These are phyloP conservation scores for Drosophila repleta DNA, from an alignment of 1,140 invertebrate genomes.

Conservation along the genomic window DNA sequence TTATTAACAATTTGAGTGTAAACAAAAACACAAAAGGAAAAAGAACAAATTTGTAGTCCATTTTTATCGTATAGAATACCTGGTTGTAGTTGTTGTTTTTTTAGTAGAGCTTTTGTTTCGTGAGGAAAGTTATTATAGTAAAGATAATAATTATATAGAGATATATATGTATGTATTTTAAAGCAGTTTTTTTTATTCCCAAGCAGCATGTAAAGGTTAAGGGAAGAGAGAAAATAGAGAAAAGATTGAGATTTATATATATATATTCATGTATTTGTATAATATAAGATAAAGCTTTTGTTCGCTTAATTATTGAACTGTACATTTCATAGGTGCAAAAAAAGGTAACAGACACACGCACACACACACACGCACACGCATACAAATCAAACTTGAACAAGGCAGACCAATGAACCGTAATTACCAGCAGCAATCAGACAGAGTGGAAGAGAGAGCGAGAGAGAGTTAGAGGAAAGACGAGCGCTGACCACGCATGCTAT, in stretches of 20 bases:
- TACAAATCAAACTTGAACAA: slow-evolving; percentile 8
- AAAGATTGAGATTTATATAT: slow-evolving; percentile 32
- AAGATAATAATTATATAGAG: slow-evolving; percentile 20
- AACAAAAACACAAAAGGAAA: slow-evolving; percentile 18
- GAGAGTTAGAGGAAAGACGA: background rate
- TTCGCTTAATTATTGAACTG: slow-evolving; percentile 23
- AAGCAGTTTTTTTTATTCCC: slow-evolving; percentile 48
- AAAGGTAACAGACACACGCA: slow-evolving; percentile 2
- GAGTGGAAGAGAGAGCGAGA: background rate
- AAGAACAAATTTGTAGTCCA: slow-evolving; percentile 5
- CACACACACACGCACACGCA: slow-evolving; percentile 2
- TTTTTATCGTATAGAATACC: slow-evolving; percentile 40
- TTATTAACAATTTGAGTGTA: slow-evolving; percentile 11
- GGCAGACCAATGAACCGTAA: slow-evolving; percentile 31
- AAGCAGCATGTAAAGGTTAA: slow-evolving; percentile 65
- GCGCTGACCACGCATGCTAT: slow-evolving; percentile 16
- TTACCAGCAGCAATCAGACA: slow-evolving; percentile 1
- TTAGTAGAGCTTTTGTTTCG: slow-evolving; percentile 71
- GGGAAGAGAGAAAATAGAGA: slow-evolving; percentile 46
- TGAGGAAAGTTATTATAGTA: slow-evolving; percentile 44
- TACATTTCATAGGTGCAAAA: slow-evolving; percentile 23
- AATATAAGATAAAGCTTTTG: slow-evolving; percentile 23
- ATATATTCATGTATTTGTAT: slow-evolving; percentile 5
- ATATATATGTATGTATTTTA: slow-evolving; percentile 35
- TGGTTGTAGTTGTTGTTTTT: slow-evolving; percentile 80